Percentiles rank a stretch among this genome's conserved stretches.
Evolutionary conservation across 2,888 invertebrate species (phyloP).

Genomic region (Dasysyrphus tricinctus): DNA sequence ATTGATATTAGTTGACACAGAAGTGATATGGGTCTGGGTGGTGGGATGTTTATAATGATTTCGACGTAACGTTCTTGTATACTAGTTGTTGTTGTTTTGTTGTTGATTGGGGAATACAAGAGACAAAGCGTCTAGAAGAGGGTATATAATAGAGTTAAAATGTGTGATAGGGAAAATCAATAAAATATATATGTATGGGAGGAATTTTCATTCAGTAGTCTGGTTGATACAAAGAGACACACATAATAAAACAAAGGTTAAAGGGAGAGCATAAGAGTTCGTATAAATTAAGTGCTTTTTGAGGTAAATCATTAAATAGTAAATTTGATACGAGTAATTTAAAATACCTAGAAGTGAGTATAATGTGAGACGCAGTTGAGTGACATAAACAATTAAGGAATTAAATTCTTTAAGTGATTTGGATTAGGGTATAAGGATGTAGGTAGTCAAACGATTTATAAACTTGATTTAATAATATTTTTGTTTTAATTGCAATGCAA

Average conservation of each 20-base stretch:
- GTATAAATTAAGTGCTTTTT: slow-evolving; percentile 32
- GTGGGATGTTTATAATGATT: slow-evolving; percentile 56
- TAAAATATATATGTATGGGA: slow-evolving; percentile 5
- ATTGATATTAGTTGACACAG: slow-evolving; percentile 24
- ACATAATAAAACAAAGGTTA: background rate
- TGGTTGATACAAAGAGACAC: background rate
- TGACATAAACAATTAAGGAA: background rate
- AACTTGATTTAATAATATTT: no score
- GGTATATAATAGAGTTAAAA: background rate
- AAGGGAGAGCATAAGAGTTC: background rate
- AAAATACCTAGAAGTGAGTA: background rate
- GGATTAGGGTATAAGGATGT: background rate
- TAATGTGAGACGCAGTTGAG: background rate
- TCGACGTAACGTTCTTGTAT: slow-evolving; percentile 39
- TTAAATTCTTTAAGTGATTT: background rate
- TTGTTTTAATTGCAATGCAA: no score
- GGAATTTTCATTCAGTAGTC: slow-evolving; percentile 12
- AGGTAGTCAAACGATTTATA: no score
- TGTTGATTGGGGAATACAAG: slow-evolving; percentile 28
- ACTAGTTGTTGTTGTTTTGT: slow-evolving; percentile 25
- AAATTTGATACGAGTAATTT: slow-evolving; percentile 1
- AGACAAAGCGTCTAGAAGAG: slow-evolving; percentile 40
- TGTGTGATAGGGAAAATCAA: slow-evolving; percentile 11
- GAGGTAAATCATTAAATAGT: background rate
- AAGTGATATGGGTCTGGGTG: slow-evolving; percentile 34